These are phyloP conservation scores for Temnothorax curvispinosus DNA, from an alignment of 1,140 invertebrate species.

Conservation along the genomic window DNA sequence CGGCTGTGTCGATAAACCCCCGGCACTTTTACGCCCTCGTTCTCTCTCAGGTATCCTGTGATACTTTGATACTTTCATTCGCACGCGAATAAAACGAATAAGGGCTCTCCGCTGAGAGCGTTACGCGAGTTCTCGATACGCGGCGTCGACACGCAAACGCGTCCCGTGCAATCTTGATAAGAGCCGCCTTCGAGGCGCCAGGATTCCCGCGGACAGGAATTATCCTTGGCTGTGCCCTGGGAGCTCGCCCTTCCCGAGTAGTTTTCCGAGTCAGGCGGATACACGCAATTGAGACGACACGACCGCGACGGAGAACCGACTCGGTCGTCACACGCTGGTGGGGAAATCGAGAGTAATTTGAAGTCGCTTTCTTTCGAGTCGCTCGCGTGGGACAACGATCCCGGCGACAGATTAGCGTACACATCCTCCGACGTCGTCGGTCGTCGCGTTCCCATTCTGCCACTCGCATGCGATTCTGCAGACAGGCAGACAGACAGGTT, in stretches of 20 bases:
- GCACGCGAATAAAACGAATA: constrained; percentile 28
- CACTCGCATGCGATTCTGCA: constrained; percentile 23
- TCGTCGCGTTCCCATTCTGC: constrained; percentile 42
- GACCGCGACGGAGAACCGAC: not conserved
- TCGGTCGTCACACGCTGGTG: not conserved
- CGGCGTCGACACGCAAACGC: constrained; percentile 20
- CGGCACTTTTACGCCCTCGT: not conserved
- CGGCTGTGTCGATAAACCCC: not conserved
- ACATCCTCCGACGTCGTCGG: not conserved
- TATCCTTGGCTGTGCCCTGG: not conserved
- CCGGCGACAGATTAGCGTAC: constrained; percentile 29
- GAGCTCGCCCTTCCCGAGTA: not conserved
- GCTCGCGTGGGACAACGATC: constrained; percentile 49
- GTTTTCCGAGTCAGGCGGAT: constrained; percentile 21
- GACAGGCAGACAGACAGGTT: constrained; percentile 1
- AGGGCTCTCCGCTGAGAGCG: not conserved
- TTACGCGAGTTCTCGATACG: not conserved
- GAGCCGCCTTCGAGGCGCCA: not conserved
- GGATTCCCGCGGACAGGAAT: constrained; percentile 5
- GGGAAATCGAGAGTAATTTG: constrained; percentile 61
- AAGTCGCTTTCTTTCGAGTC: constrained; percentile 23
- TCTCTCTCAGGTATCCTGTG: not conserved
- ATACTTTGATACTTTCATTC: not conserved
- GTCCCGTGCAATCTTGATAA: constrained; percentile 28
- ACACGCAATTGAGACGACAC: constrained; percentile 13